Percentiles rank a stretch among this genome's conserved stretches.
These are phyloP conservation scores for Aleadryas rufinucha DNA, from an alignment of 2,113 vertebrate genomes.

Conservation along the genomic window DNA sequence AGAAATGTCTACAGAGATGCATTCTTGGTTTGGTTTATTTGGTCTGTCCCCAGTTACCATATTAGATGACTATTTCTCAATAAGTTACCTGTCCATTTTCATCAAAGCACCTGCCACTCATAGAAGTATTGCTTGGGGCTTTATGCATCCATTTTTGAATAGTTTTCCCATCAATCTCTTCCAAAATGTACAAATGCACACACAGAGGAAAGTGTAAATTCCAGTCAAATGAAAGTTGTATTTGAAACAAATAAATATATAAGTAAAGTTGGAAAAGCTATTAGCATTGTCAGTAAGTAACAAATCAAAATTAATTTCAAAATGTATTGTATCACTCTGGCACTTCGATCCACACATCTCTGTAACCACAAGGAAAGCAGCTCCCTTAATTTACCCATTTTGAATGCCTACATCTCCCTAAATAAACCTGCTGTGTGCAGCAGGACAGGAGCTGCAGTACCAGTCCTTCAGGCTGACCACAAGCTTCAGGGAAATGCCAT, in stretches of 20 bases:
- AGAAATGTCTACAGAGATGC: background rate
- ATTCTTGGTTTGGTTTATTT: background rate
- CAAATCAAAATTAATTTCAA: background rate
- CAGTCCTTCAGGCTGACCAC: background rate
- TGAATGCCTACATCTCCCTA: background rate
- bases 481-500: background rate
- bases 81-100: background rate
- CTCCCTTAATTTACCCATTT: background rate
- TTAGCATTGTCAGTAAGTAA: background rate
- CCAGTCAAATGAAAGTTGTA: background rate
- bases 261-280: background rate
- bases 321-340: background rate
- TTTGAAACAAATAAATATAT: background rate
- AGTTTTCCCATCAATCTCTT: background rate
- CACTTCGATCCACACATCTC: background rate
- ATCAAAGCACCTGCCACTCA: background rate
- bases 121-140: background rate
- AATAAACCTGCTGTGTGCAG: background rate
- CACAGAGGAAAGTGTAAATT: background rate
- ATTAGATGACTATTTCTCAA: background rate
- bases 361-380: background rate
- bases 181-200: background rate
- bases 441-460: background rate
- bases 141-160: background rate
- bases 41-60: background rate